These are phyloP conservation scores for Schlechtendalia chinensis DNA, from an alignment of 1,140 invertebrate genomes.

Conservation along the genomic window DNA sequence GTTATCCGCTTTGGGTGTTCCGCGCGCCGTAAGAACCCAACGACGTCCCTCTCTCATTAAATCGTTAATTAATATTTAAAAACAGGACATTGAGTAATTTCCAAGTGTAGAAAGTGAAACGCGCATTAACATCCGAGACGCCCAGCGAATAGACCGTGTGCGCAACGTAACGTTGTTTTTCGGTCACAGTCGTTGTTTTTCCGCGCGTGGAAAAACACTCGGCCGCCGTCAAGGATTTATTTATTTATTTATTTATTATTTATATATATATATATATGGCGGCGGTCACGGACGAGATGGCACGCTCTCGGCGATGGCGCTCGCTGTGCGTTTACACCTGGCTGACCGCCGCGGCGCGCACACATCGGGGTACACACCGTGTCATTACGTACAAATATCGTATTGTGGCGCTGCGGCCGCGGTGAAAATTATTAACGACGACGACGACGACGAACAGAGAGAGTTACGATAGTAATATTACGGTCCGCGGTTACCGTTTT, in stretches of 20 bases:
- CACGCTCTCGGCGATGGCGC: conserved; percentile 33
- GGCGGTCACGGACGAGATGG: conserved; percentile 40
- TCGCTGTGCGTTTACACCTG: conserved; percentile 41
- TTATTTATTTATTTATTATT: too few species aligned
- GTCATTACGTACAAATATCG: background rate
- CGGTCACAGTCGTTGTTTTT: too few species aligned
- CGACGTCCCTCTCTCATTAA: conserved; percentile 6
- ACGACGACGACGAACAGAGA: too few species aligned
- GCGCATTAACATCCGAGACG: too few species aligned
- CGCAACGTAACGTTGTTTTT: too few species aligned
- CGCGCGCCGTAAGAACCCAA: background rate
- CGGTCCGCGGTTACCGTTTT: too few species aligned
- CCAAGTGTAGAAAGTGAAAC: conserved; percentile 47
- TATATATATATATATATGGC: too few species aligned
- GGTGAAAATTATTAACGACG: conserved; percentile 15
- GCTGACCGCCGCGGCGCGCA: conserved; percentile 27
- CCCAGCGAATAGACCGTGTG: too few species aligned
- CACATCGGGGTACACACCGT: too few species aligned
- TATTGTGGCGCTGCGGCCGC: background rate
- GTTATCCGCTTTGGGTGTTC: background rate
- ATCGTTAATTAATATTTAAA: conserved; percentile 37
- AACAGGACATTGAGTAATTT: conserved; percentile 49
- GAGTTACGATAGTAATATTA: background rate
- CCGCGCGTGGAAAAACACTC: conserved; percentile 33
- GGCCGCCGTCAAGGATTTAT: conserved; percentile 44